phyloP scores from a whole-genome alignment of 2,888 invertebrate genomes.

The Cremastinae sp. region DNA sequence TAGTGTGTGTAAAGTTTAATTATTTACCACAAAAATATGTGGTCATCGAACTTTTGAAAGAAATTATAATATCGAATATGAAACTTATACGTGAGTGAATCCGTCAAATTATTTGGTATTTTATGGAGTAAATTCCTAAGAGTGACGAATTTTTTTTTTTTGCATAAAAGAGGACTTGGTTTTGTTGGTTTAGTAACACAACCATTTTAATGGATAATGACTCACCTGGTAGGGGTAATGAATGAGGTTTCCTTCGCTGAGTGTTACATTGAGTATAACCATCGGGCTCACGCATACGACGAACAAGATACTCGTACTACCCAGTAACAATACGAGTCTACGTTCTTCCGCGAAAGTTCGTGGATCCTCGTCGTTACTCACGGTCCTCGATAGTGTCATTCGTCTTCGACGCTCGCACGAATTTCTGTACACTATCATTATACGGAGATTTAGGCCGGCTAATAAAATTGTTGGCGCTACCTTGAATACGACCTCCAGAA shows the following conservation, averaged over 20 bases:
- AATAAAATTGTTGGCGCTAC: constrained; percentile 86
- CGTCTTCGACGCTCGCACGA: constrained; percentile 85
- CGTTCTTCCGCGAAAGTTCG: constrained; percentile 86
- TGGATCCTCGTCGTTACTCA: constrained; percentile 84
- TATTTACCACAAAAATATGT: no score
- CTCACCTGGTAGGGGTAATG: constrained; percentile 85
- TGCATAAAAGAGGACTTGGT: no score
- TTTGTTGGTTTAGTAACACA: no score
- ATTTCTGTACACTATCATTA: constrained; percentile 85
- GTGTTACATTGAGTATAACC: constrained; percentile 86
- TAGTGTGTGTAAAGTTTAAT: no score
- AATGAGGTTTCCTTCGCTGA: constrained; percentile 84
- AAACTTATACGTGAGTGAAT: no score
- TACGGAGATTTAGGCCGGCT: constrained; percentile 85
- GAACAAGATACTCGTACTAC: constrained; percentile 86
- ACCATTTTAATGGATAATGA: constrained; percentile 53
- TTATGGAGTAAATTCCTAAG: no score
- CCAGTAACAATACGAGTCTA: constrained; percentile 84
- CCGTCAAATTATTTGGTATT: no score
- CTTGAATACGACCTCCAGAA: constrained; percentile 85
- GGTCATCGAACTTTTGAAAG: no score
- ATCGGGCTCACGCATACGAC: constrained; percentile 87
- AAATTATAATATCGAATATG: no score
- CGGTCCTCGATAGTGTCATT: constrained; percentile 84
- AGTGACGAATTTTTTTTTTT: no score